phyloP scores from a whole-genome alignment of 2,888 invertebrate species.

The Drosophila acutilabella region DNA sequence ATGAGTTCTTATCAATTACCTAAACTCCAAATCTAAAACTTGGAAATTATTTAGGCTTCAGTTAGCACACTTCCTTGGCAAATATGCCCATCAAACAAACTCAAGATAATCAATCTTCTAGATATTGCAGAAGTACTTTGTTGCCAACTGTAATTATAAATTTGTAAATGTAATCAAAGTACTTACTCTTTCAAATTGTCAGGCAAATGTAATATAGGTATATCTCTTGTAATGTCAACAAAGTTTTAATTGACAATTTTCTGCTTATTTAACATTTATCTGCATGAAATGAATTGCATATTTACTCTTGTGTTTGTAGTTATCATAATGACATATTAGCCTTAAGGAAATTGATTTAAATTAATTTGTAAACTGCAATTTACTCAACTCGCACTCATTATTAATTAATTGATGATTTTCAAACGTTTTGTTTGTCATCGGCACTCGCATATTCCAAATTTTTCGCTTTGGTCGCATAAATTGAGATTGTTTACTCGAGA shows the following conservation, averaged over 20 bases:
- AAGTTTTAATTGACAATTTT: conserved; percentile 35
- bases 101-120: neutral
- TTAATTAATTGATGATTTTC: conserved; percentile 30
- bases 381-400: conserved; percentile 4
- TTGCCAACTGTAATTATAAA: conserved; percentile 23
- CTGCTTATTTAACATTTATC: conserved; percentile 26
- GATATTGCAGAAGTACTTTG: neutral
- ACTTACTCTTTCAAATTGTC: conserved; percentile 4
- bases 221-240: conserved; percentile 42
- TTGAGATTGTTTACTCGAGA: conserved; percentile 39
- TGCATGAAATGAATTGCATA: neutral
- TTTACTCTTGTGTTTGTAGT: neutral
- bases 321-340: conserved; percentile 4
- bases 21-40: neutral
- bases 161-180: conserved; percentile 4
- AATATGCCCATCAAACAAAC: neutral
- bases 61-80: conserved; percentile 1
- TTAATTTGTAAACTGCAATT: conserved; percentile 1
- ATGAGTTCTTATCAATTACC: conserved; percentile 11
- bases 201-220: conserved; percentile 20
- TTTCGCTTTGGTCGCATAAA: conserved; percentile 26
- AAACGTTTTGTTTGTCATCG: conserved; percentile 14
- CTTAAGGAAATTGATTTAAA: conserved; percentile 6
- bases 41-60: conserved; percentile 23
- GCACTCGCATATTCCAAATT: neutral